Conservation (phyloP, 2,797 vertebrate species). For the Molossus molossus region DNA sequence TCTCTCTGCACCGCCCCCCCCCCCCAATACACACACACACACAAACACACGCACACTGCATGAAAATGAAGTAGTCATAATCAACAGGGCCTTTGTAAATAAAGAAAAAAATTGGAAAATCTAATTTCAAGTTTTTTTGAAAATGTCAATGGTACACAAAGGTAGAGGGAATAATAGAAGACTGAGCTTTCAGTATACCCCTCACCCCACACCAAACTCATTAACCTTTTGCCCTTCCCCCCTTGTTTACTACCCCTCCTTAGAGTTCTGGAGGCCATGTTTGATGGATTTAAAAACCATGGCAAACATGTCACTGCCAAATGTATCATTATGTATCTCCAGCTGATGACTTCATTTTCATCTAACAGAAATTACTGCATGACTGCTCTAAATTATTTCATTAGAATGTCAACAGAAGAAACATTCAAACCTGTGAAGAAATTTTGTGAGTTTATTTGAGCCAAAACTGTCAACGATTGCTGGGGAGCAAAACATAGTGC, state of each 20-base stretch:
- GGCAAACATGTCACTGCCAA: background rate
- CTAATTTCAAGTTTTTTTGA: constrained; percentile 56
- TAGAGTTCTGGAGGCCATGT: background rate
- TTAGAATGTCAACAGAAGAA: background rate
- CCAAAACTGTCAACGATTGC: no score
- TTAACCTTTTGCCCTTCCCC: background rate
- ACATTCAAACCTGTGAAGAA: no score
- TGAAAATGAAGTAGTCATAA: background rate
- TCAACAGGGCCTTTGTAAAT: background rate
- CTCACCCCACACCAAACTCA: background rate
- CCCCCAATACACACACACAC: no score
- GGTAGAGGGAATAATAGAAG: background rate
- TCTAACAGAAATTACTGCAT: background rate
- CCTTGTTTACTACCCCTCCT: background rate
- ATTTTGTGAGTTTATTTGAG: no score
- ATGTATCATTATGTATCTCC: background rate
- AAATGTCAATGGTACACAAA: background rate
- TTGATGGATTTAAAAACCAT: constrained; percentile 22
- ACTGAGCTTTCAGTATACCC: no score
- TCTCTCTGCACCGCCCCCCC: no score
- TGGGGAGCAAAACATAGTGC: no score
- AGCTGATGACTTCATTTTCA: background rate
- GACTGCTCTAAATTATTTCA: background rate
- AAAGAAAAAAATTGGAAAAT: background rate
- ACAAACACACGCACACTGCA: background rate